Evolutionary conservation across 2,888 invertebrate species (phyloP), one percentile per base, ranked within the genome.

Genomic region (Scelioninae gen. 1): DNA sequence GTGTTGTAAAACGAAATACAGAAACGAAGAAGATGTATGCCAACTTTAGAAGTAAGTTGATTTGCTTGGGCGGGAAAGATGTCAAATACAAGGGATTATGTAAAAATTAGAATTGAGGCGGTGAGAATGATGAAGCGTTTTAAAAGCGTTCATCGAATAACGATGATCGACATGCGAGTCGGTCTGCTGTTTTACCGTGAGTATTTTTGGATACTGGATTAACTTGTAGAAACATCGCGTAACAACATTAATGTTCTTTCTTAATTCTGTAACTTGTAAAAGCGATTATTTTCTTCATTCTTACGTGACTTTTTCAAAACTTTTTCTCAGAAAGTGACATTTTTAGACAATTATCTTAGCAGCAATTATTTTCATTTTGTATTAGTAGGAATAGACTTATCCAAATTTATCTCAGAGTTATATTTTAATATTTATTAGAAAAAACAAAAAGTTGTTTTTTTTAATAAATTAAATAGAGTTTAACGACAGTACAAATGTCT

Each of bases 111-210:
- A 71, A 65, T 53, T 32, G 65, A 63, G 45, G 38, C 51, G 51
- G 45, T 8, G 13, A 31, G 43, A 34, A 75, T 81, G 62, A 69
- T n/a, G 11, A 81, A 69, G 58, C 69, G 34, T 58, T 69, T 68
- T 80, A 75, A 55, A 32, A 55, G 49, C 45, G 68, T 51, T 69
- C 60, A 66, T 71, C 76, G 71, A 75, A 65, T 76, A 76, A 82
- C 68, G 81, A 82, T 76, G 76, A 82, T 71, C 81, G 75, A 76
- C 81, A 71, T 63, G 76, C 81, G 71, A 69, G 60, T 72, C 72
- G 66, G 51, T 75, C 38, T 66, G 71, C 43, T 58, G 38, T 65
- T 55, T n/a, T 34, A n/a, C 34, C 9, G 31, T 32, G 43, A 8
- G 32, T 81, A 81, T 81, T 81, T 71, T 81, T 13, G 76, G 81